These are phyloP conservation scores for Mycalesis mineus DNA, from an alignment of 2,888 invertebrate species.

Conservation along the genomic window DNA sequence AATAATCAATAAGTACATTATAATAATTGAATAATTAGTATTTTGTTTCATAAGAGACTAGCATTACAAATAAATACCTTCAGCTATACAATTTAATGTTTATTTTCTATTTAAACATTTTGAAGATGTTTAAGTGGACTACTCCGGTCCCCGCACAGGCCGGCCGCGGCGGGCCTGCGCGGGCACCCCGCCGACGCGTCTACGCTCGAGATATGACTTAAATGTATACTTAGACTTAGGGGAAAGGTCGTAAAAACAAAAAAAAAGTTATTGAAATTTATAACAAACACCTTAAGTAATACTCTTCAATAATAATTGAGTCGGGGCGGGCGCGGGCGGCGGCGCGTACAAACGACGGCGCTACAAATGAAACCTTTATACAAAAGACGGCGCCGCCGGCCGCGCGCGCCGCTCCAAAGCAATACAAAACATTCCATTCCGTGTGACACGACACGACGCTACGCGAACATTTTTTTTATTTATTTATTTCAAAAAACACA, in stretches of 20 bases:
- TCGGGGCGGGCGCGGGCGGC: constrained; percentile 39
- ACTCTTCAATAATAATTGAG: constrained; percentile 69
- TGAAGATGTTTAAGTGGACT: constrained; percentile 74
- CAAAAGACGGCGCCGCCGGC: constrained; percentile 45
- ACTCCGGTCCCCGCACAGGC: constrained; percentile 67
- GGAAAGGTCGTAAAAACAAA: constrained; percentile 76
- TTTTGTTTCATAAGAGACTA: constrained; percentile 78
- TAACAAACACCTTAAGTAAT: constrained; percentile 78
- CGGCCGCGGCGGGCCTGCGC: constrained; percentile 55
- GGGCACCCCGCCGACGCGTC: constrained; percentile 40
- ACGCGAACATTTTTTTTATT: constrained; percentile 67
- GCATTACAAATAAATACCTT: constrained; percentile 78
- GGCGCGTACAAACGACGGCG: constrained; percentile 38
- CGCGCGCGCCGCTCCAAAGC: constrained; percentile 50
- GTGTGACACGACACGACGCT: constrained; percentile 75
- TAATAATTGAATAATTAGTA: constrained; percentile 79
- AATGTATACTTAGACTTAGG: constrained; percentile 75
- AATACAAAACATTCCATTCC: constrained; percentile 77
- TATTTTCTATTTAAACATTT: constrained; percentile 74
- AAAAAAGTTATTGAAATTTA: constrained; percentile 73
- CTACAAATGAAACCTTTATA: constrained; percentile 65
- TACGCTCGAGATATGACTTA: constrained; percentile 73
- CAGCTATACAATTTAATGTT: constrained; percentile 78
- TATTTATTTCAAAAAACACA: constrained; percentile 69
- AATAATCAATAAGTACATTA: constrained; percentile 79